Evolutionary conservation across 2,888 invertebrate species (phyloP), one percentile per base, ranked within the genome.

Genomic region (Melinaea marsaeus): DNA sequence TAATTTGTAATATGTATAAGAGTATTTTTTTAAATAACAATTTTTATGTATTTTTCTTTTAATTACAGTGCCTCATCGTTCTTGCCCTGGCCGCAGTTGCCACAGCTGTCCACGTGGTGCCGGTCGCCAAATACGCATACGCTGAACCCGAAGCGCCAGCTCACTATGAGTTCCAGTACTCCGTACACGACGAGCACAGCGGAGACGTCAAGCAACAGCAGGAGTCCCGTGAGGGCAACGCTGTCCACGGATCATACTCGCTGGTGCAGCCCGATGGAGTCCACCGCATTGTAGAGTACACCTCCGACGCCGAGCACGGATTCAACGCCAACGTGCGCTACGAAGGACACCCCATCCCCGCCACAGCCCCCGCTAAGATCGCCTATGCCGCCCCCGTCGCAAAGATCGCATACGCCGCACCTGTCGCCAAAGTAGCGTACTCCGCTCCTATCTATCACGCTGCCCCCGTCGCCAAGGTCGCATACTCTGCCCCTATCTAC

Each of bases 271-370:
- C 48, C 13, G 48, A 48, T n/a, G 64, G 65, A 58, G 66, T 61
- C 33, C 48, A 48, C 13, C 48, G 48, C 3, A 48, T 48, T 48
- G 48, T 48, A 13, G 48, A 48, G 48, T 48, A 48, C 48, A 48
- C 5, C 48, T 70, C 69, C 4, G 48, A 48, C 48, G 79, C 81
- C 60, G 80, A 75, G 65, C 74, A 85, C 74, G 90, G 90, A 48
- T 90, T 89, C 82, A 88, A 86, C 77, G 88, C 90, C 45, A 72
- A 79, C 65, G 89, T 89, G n/a, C 83, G 85, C 48, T 87, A 88
- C 71, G 88, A 89, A 70, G 87, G 88, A 11, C 79, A 82, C 37
- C 81, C 86, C 48, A 48, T 48, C 48, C 48, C n/a, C 3, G 13
- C 48, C 13, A 13, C 48, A 48, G 48, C 22, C 13, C 48, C 74